phyloP scores from a whole-genome alignment of 2,888 invertebrate genomes.

The Microdon myrmicae region DNA sequence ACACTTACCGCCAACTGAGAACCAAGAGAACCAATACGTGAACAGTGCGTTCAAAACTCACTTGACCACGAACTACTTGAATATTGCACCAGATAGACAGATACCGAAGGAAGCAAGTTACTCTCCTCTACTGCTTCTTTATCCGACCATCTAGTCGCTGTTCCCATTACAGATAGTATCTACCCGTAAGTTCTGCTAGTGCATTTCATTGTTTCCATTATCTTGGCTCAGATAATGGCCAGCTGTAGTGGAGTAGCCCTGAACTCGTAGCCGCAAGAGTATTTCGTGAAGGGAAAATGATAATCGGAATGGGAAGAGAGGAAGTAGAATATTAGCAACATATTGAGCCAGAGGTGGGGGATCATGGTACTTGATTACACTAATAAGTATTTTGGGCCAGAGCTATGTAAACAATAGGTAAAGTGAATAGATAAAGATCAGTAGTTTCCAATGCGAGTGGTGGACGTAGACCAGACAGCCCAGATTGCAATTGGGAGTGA shows the following conservation, averaged over 20 bases:
- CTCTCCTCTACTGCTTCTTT: too few relatives aligned
- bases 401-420: conserved; percentile 25
- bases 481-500: neutral
- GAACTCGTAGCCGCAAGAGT: conserved; percentile 34
- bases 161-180: conserved; percentile 17
- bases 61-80: conserved; percentile 42
- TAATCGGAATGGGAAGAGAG: conserved; percentile 34
- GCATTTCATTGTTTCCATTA: conserved; percentile 46
- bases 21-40: conserved; percentile 5
- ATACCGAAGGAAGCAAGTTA: too few relatives aligned
- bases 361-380: conserved; percentile 18
- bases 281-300: too few relatives aligned
- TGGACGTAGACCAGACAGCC: conserved; percentile 16
- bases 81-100: too few relatives aligned
- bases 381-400: conserved; percentile 42
- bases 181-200: conserved; percentile 14
- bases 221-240: conserved; percentile 39
- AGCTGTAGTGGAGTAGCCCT: conserved; percentile 22
- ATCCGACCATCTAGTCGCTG: conserved; percentile 2
- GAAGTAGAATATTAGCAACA: conserved; percentile 5
- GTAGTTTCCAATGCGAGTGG: neutral
- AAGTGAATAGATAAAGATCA: conserved; percentile 41
- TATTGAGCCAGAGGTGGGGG: conserved; percentile 25
- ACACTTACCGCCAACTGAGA: conserved; percentile 3
- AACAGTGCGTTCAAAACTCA: conserved; percentile 14